Evolutionary conservation across 2,797 vertebrate species (phyloP), one percentile per base, ranked within the genome.

Genomic region (Gouania willdenowi): DNA sequence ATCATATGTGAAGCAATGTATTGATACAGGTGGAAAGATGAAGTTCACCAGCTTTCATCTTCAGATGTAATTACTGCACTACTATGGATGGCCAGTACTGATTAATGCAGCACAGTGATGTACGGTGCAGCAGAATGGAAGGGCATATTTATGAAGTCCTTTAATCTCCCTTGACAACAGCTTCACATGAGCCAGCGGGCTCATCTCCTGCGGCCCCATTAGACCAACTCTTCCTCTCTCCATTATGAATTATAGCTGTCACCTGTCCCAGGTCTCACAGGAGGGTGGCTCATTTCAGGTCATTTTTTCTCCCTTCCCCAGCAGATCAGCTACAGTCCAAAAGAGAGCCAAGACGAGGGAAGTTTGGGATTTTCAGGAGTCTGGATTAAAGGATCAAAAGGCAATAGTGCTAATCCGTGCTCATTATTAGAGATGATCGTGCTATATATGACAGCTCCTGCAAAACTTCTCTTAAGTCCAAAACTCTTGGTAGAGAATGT

Each of bases 361-460:
- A 79, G 77, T 81, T 78, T 66, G 42, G 75, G 76, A 74, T 75
- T 80, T 82, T 52, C 65, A 66, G 40, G 59, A 73, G 66, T 59
- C 61, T 28, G 78, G 85, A 81, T 87, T 87, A 87, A 63, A 54
- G 81, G 88, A 88, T 90, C 80, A 88, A 84, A 87, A 82, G 79
- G 72, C 71, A 75, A 74, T 57, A 63, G 71, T 27, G 69, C 83
- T 88, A 89, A 89, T 88, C 88, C 84, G 65, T 75, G 69, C 41
- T 73, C 51, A 77, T 87, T 86, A 87, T 89, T 88, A 87, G 70
- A 75, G 77, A 86, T 82, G 85, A 87, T 87, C 75, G 74, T 19
- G 27, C 63, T 87, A 72, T 85, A 84, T 87, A 85, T 86, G 85
- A 88, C 85, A 88, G 87, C 85, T 88, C 81, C 86, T 85, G 85